Conservation (phyloP, 2,113 vertebrate genomes). For the Tenebrosternarchus preto region DNA sequence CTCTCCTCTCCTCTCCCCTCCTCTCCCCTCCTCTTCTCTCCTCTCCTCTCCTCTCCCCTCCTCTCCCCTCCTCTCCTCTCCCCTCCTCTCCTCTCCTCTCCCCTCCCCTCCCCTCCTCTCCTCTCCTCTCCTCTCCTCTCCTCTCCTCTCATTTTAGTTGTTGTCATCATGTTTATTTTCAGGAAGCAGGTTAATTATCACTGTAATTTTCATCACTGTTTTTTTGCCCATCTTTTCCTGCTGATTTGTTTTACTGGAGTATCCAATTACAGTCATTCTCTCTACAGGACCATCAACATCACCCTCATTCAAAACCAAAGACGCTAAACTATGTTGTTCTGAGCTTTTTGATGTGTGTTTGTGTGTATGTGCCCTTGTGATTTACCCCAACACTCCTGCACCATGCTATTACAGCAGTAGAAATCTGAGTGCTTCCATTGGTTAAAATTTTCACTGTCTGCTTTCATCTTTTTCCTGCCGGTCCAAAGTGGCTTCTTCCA, state of each 20-base stretch:
- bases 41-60: too few relatives aligned
- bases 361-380: constrained; percentile 21
- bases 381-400: constrained; percentile 28
- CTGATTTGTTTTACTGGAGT: neutral
- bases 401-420: constrained; percentile 40
- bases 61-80: too few relatives aligned
- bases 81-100: too few relatives aligned
- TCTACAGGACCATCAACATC: neutral
- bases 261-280: constrained; percentile 1
- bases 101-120: neutral
- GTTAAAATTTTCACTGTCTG: constrained; percentile 38
- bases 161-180: neutral
- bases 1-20: too few relatives aligned
- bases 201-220: neutral
- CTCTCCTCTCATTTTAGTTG: too few relatives aligned
- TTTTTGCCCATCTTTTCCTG: too few relatives aligned
- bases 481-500: constrained; percentile 30
- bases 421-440: constrained; percentile 21
- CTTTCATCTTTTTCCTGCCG: constrained; percentile 39
- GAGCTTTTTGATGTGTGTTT: constrained; percentile 3
- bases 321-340: constrained; percentile 19
- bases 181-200: constrained; percentile 16
- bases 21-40: too few relatives aligned
- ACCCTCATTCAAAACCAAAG: neutral
- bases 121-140: neutral